Evolutionary conservation across 1,140 invertebrate genomes (phyloP).

Genomic region (Eciton burchellii): DNA sequence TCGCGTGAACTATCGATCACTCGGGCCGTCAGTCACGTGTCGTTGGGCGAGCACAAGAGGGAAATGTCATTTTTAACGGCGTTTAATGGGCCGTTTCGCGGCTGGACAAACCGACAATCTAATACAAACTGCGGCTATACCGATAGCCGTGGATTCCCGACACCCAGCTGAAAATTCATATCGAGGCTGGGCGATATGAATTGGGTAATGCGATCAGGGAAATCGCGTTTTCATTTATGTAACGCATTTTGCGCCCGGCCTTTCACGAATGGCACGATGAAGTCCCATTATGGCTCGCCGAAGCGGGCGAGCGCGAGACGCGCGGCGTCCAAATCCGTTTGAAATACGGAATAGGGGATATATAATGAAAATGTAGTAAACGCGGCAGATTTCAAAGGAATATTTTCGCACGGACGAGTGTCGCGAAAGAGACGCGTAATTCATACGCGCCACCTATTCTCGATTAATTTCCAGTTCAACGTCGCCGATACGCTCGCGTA

Average conservation of each 20-base stretch:
- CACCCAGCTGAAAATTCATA: not conserved
- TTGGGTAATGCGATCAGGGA: slow-evolving; percentile 15
- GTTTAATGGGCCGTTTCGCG: slow-evolving; percentile 3
- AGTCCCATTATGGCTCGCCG: too few relatives aligned
- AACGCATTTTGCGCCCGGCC: not conserved
- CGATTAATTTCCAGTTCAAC: too few relatives aligned
- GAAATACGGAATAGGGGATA: too few relatives aligned
- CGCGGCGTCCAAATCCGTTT: too few relatives aligned
- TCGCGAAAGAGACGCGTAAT: too few relatives aligned
- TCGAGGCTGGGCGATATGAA: not conserved
- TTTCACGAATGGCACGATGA: not conserved
- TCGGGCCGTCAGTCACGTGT: not conserved
- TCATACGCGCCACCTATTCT: too few relatives aligned
- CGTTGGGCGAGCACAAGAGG: not conserved
- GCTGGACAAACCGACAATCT: not conserved
- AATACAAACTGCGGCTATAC: slow-evolving; percentile 26
- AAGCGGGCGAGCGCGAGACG: too few relatives aligned
- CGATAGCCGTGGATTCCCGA: slow-evolving; percentile 19
- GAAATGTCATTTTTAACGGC: not conserved
- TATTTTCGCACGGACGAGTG: too few relatives aligned
- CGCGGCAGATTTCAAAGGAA: too few relatives aligned
- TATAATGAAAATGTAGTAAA: too few relatives aligned
- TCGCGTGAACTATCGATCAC: slow-evolving; percentile 5
- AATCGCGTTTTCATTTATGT: not conserved
- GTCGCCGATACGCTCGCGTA: too few relatives aligned